Percentiles rank a stretch among this genome's conserved stretches.
phyloP scores from a whole-genome alignment of 2,797 vertebrate species.

The Fistularia tabacaria region DNA sequence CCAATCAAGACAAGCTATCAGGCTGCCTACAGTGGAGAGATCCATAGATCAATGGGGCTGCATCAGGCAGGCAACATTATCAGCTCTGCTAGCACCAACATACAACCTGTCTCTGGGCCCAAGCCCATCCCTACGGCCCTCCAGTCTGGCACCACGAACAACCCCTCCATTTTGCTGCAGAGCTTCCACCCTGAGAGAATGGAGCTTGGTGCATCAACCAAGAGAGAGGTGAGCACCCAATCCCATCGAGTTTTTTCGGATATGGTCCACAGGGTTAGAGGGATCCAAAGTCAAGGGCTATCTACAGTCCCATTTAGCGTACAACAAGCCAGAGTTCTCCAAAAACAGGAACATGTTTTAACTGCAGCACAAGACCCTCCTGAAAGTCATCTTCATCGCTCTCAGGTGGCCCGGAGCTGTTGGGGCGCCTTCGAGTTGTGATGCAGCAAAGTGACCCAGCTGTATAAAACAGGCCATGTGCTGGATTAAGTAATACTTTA shows the following conservation, averaged over 20 bases:
- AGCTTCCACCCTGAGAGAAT: conserved; percentile 44
- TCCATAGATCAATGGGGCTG: conserved; percentile 48
- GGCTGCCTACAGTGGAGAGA: conserved; percentile 81
- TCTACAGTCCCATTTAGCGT: no score
- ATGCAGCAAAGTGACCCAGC: conserved; percentile 70
- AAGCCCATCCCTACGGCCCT: conserved; percentile 24
- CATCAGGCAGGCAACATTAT: conserved; percentile 37
- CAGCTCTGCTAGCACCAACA: conserved; percentile 29
- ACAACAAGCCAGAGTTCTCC: no score
- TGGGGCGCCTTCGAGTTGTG: conserved; percentile 36
- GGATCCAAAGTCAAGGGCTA: no score
- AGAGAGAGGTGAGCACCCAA: conserved; percentile 57
- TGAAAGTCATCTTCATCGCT: conserved; percentile 36
- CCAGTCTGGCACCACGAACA: conserved; percentile 19
- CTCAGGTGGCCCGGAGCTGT: conserved; percentile 33
- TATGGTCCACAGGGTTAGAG: background rate
- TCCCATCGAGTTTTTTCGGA: background rate
- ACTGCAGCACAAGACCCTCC: conserved; percentile 7
- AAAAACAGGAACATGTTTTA: no score
- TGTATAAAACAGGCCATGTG: conserved; percentile 63
- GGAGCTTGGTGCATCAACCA: conserved; percentile 37
- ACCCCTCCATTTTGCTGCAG: conserved; percentile 40
- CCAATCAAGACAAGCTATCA: conserved; percentile 84
- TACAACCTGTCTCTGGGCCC: conserved; percentile 33
- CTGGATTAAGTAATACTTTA: conserved; percentile 55